These are phyloP conservation scores for Drosophila serrata DNA, from an alignment of 1,140 invertebrate genomes.

Conservation along the genomic window DNA sequence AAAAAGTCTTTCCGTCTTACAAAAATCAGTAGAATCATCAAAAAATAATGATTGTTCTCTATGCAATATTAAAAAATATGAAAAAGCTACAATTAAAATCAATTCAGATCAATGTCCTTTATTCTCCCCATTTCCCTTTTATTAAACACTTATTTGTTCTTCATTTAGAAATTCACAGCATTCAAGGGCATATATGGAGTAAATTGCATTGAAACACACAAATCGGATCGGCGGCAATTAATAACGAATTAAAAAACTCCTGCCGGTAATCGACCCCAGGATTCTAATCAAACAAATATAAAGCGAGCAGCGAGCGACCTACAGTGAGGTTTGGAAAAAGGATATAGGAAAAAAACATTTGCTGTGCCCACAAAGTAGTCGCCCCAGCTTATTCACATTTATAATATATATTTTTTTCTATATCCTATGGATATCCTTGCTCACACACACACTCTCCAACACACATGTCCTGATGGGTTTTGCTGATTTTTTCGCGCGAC, in stretches of 20 bases:
- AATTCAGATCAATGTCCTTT: constrained; percentile 22
- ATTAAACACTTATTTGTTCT: neutral
- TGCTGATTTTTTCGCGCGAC: constrained; percentile 76
- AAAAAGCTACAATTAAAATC: neutral
- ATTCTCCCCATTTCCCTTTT: neutral
- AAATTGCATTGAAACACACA: constrained; percentile 28
- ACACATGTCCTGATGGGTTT: constrained; percentile 26
- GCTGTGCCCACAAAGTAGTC: constrained; percentile 47
- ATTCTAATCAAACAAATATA: constrained; percentile 69
- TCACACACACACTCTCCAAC: constrained; percentile 10
- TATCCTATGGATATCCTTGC: constrained; percentile 50
- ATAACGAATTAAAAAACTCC: constrained; percentile 58
- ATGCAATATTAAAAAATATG: neutral
- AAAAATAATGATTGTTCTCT: neutral
- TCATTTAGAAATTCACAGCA: neutral
- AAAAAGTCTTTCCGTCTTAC: too few relatives aligned
- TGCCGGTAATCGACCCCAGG: constrained; percentile 44
- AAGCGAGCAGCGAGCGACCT: constrained; percentile 29
- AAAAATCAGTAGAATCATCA: neutral
- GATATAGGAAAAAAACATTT: constrained; percentile 12
- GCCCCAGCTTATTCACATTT: constrained; percentile 65
- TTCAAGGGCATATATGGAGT: constrained; percentile 19
- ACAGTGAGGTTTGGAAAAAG: constrained; percentile 33
- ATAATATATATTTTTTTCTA: constrained; percentile 71
- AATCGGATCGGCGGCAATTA: constrained; percentile 55